Conservation (phyloP, 2,113 vertebrate genomes). For the Dicentrarchus labrax region DNA sequence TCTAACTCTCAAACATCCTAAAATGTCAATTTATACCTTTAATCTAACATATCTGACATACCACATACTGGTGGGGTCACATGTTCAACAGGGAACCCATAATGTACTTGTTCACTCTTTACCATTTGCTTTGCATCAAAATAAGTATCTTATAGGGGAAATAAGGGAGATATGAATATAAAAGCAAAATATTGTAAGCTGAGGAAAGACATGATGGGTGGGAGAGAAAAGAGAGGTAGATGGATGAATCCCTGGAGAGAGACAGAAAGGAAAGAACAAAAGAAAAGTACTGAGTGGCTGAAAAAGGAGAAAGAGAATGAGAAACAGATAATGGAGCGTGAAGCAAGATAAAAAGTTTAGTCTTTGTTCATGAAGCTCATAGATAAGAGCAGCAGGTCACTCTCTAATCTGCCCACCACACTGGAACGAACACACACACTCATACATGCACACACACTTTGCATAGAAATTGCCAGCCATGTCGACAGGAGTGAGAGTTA, state of each 20-base stretch:
- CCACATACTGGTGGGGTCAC: not conserved
- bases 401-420: conserved; percentile 45
- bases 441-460: conserved; percentile 15
- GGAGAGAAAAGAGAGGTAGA: not conserved
- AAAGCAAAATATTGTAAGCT: not conserved
- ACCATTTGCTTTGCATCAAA: too few relatives aligned
- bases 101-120: too few relatives aligned
- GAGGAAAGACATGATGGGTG: conserved; percentile 1
- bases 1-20: not conserved
- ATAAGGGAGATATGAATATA: not conserved
- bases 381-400: conserved; percentile 46
- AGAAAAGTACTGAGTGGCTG: not conserved
- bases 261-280: conserved; percentile 12
- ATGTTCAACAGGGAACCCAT: not conserved
- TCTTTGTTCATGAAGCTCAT: conserved; percentile 23
- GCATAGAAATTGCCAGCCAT: conserved; percentile 54
- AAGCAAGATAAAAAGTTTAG: conserved; percentile 47
- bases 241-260: conserved; percentile 23
- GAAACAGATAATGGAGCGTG: conserved; percentile 39
- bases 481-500: conserved; percentile 50
- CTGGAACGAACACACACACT: conserved; percentile 33
- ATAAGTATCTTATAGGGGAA: too few relatives aligned
- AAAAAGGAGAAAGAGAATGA: conserved; percentile 20
- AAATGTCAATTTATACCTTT: not conserved
- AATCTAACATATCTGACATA: not conserved